Evolutionary conservation across 2,888 invertebrate genomes (phyloP).

Genomic region (Malthinus seriepunctatus): DNA sequence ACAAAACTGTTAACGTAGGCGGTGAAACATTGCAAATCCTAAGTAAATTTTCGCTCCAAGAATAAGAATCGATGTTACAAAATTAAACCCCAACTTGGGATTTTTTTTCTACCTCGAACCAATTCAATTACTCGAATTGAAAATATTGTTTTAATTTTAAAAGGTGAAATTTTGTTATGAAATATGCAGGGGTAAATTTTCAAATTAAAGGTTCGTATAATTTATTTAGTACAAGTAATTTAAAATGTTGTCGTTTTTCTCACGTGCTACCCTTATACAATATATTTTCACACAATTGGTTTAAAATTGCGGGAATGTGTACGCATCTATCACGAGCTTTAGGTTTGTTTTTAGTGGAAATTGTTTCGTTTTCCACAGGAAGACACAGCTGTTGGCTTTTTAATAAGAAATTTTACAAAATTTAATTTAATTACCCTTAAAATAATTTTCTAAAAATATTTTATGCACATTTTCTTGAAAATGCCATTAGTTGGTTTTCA

Average conservation of each 20-base stretch:
- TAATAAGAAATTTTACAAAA: conserved; percentile 19
- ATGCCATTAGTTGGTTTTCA: not conserved
- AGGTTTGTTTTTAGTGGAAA: conserved; percentile 20
- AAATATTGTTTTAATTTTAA: too few relatives aligned
- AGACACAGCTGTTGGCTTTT: conserved; percentile 16
- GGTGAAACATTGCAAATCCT: too few relatives aligned
- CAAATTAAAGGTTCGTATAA: too few relatives aligned
- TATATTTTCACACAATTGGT: conserved; percentile 29
- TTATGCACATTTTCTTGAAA: not conserved
- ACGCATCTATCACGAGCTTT: conserved; percentile 27
- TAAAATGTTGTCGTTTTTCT: conserved; percentile 29
- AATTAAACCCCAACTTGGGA: too few relatives aligned
- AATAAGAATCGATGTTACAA: too few relatives aligned
- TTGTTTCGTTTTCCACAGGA: conserved; percentile 9
- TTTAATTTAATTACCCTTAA: not conserved
- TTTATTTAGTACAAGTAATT: conserved; percentile 17
- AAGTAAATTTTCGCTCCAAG: too few relatives aligned
- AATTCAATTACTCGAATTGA: too few relatives aligned
- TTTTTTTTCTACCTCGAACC: too few relatives aligned
- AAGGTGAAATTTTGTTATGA: too few relatives aligned
- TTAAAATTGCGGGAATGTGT: conserved; percentile 25
- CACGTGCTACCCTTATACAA: conserved; percentile 16
- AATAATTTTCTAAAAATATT: not conserved
- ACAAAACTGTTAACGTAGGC: too few relatives aligned
- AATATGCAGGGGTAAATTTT: too few relatives aligned